Evolutionary conservation across 2,888 invertebrate genomes (phyloP), one percentile per base, ranked within the genome.

Genomic region (Drosophila macrospina): DNA sequence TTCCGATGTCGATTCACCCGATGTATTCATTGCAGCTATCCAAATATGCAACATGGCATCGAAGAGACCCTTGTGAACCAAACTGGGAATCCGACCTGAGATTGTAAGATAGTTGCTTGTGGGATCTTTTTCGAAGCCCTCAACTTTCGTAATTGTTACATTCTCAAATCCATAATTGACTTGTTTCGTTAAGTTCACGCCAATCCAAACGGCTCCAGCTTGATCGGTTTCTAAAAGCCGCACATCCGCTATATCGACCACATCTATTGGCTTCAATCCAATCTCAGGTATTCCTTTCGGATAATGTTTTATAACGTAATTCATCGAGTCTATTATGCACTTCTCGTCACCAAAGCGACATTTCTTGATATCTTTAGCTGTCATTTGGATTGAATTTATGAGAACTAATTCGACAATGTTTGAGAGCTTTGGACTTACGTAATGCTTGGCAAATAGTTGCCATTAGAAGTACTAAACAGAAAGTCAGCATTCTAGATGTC

Each of bases 151-250:
- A 7, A 86, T 76, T 0, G 70, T 85, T 10, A 74, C 50, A 39
- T 75, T 78, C 41, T 80, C 79, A 28, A 86, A 74, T 1, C 86
- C 86, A 44, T 82, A 78, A 37, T 80, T 78, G 1, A 78, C 62
- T 51, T 81, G 75, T 6, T 78, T 44, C 7, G 32, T 56, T 5
- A 82, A 28, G 16, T 59, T 32, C 6, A 69, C 52, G 6, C 4
- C 6, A 15, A 66, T 11, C 65, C 54, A 74, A 24, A 45, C 16
- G 5, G 26, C 39, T 5, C 34, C 52, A 0, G 45, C 4, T 15
- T 13, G 11, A n/a, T 32, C 13, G 5, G 61, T 32, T 16, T 57
- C 36, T 20, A 62, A 7, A 5, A 78, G 61, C 5, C 50, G 41
- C 0, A 36, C 24, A 41, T 81, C 55, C 11, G 10, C 56, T 0